phyloP scores from a whole-genome alignment of 2,797 vertebrate genomes.

The Cyclura pinguis region DNA sequence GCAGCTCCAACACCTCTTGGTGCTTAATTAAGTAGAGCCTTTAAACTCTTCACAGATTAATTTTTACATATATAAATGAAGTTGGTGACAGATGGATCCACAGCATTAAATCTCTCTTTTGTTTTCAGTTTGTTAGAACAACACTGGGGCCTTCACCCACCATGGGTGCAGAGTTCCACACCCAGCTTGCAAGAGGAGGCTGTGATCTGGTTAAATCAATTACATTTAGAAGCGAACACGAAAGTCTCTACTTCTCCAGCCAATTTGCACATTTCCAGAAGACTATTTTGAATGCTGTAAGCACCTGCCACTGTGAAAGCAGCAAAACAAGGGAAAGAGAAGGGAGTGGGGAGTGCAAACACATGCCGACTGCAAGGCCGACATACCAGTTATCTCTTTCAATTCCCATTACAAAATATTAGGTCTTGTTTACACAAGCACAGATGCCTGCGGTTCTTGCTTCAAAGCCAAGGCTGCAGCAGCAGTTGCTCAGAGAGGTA shows the following conservation, averaged over 20 bases:
- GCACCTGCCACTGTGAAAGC: conserved; percentile 35
- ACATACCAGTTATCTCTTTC: neutral
- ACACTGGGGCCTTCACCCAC: neutral
- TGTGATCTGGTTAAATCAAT: conserved; percentile 38
- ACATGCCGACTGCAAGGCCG: conserved; percentile 6
- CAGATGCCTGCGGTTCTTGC: neutral
- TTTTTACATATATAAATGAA: neutral
- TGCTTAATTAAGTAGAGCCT: neutral
- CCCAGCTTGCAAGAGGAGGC: neutral
- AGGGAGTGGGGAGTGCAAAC: conserved; percentile 16
- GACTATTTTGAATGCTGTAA: conserved; percentile 53
- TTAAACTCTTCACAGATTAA: neutral
- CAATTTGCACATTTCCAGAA: conserved; percentile 60
- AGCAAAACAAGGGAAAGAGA: conserved; percentile 35
- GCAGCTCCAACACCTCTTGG: accelerated
- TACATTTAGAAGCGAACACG: conserved; percentile 6
- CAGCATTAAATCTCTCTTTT: neutral
- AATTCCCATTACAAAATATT: conserved; percentile 5
- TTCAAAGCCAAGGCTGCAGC: neutral
- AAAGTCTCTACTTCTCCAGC: conserved; percentile 38
- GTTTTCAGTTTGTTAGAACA: neutral
- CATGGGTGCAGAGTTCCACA: neutral
- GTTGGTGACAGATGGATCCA: neutral
- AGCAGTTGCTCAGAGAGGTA: neutral
- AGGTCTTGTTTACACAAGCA: neutral